Conservation (phyloP, 2,888 invertebrate species). For the Phyto melanocephala region DNA sequence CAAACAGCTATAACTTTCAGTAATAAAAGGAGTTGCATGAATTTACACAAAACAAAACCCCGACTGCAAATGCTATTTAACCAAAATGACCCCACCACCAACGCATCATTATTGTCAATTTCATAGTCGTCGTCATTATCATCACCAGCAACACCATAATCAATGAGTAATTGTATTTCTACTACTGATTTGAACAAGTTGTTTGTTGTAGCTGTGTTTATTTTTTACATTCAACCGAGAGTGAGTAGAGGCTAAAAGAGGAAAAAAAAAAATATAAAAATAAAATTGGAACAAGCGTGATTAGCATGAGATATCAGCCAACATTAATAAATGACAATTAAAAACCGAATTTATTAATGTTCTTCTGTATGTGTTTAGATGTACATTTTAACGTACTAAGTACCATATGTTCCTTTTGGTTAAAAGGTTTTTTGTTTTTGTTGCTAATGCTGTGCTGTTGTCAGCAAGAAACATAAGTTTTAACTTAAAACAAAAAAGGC, state of each 20-base stretch:
- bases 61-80: conserved; percentile 53
- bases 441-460: not conserved
- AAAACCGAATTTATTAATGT: conserved; percentile 36
- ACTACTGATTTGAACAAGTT: conserved; percentile 23
- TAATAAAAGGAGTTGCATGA: conserved; percentile 63
- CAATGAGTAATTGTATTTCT: conserved; percentile 26
- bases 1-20: conserved; percentile 38
- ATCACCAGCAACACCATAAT: not conserved
- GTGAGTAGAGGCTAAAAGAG: conserved; percentile 5
- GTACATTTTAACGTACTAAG: not conserved
- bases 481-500: conserved; percentile 20
- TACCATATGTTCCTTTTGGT: conserved; percentile 50
- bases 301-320: conserved; percentile 64
- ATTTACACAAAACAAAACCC: conserved; percentile 2
- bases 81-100: conserved; percentile 65
- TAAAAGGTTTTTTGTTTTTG: conserved; percentile 15
- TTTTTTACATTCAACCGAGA: conserved; percentile 21
- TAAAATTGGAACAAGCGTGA: conserved; percentile 65
- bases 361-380: not conserved
- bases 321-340: conserved; percentile 64
- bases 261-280: conserved; percentile 20
- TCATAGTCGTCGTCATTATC: conserved; percentile 5
- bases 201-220: not conserved
- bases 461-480: conserved; percentile 46
- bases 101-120: conserved; percentile 53